Evolutionary conservation across 2,888 invertebrate genomes (phyloP), one percentile per base, ranked within the genome.

Genomic region (Lithodes maja): DNA sequence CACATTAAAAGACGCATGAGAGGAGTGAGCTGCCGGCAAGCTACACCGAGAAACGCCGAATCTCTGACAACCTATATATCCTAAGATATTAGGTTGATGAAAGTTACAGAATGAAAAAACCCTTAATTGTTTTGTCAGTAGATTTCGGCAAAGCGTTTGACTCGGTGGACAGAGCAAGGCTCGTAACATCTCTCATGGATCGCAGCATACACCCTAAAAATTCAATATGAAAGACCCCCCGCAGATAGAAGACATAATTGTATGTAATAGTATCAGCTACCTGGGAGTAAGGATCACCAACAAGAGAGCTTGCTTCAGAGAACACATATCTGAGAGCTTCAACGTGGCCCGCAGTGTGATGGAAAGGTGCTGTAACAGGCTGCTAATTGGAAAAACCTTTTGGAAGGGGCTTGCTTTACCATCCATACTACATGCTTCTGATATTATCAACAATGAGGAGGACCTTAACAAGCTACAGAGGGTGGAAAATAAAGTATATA

Each of bases 201-300:
- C 12, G 12, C 61, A 61, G 61, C 61, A 61, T 61, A 12, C 61
- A 61, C 61, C 61, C 61, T 61, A 61, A 61, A 12, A 61, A 17
- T 74, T 74, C 74, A 74, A 74, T 17, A 74, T 74, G 74, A 74
- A 15, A 74, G 74, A 74, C 7, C 74, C 74, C 7, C 74, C 7
- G n/a, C n/a, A 74, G 5, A 74, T 74, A 17, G 74, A 74, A 74
- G 7, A n/a, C 7, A 15, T 74, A 15, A 5, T 5, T 15, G 74
- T 74, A 9, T 74, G n/a, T 17, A n/a, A 74, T 3, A n/a, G n/a
- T 5, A 61, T 61, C 5, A 61, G 1, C 5, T 61, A 61, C 61
- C 61, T 61, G 61, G 61, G 7, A 9, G 61, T 61, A 9, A 61
- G 12, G 12, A 61, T 61, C 12, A 61, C 61, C 12, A 61, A 61